A percentile compares a stretch with the other conserved stretches of the same genome.
These are phyloP conservation scores for Dasysyrphus tricinctus DNA, from an alignment of 2,888 invertebrate species.

Conservation along the genomic window DNA sequence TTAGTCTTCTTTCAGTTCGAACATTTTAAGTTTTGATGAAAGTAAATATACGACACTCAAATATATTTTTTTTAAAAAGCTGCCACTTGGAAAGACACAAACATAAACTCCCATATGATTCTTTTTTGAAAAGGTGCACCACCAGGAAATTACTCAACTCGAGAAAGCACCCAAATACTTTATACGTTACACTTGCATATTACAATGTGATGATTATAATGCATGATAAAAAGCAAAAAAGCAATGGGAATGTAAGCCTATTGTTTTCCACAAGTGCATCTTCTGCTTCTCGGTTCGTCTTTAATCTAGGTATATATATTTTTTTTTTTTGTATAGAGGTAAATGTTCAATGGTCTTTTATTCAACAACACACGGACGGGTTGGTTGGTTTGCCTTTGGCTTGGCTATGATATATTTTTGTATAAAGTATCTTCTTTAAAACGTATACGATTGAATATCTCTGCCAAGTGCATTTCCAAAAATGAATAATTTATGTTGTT, in stretches of 20 bases:
- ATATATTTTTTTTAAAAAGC: neutral
- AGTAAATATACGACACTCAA: neutral
- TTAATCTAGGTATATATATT: neutral
- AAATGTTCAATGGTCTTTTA: slow-evolving; percentile 24
- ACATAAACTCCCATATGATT: neutral
- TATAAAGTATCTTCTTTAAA: neutral
- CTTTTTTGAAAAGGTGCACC: neutral
- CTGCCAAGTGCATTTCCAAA: slow-evolving; percentile 39
- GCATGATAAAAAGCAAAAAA: slow-evolving; percentile 9
- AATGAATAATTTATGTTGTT: slow-evolving; percentile 40
- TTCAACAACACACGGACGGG: neutral
- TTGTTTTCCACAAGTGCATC: slow-evolving; percentile 36
- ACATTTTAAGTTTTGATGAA: neutral
- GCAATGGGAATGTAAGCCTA: slow-evolving; percentile 16
- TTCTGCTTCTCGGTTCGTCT: slow-evolving; percentile 6
- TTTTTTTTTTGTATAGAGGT: neutral
- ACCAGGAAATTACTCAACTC: slow-evolving; percentile 12
- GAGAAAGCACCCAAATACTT: neutral
- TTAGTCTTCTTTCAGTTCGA: neutral
- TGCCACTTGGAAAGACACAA: neutral
- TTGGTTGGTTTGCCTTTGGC: neutral
- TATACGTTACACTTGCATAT: neutral
- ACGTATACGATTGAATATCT: neutral
- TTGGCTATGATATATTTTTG: neutral
- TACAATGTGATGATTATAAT: neutral